Evolutionary conservation across 2,888 invertebrate species (phyloP), one percentile per base, ranked within the genome.

Genomic region (Dynastes maya): DNA sequence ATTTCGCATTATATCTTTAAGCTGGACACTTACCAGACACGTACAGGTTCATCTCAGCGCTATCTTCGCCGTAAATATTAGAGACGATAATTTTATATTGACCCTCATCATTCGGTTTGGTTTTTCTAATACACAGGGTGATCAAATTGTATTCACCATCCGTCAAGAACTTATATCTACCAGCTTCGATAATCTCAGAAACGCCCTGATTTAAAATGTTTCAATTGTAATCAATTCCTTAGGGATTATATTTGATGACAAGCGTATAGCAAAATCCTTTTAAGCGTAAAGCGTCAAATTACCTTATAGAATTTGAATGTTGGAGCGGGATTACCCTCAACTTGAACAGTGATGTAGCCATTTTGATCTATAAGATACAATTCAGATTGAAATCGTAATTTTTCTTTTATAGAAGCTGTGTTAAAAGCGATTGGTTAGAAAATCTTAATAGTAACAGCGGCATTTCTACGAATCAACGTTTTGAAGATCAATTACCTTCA

Each of bases 41-140:
- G 89, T 97, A 98, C 83, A 99, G 93, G 87, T 95, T 95, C 93
- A 97, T 96, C 89, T 98, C 98, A 80, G 97, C 98, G 0, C 96
- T 94, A 89, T 99, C 99, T 88, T 97, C 96, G 79, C 99, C 99
- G 86, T 98, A 96, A 83, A 95, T 93, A 89, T 99, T 98, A 87
- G 95, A 95, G 82, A 99, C 93, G 82, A 96, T 94, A 86, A 98
- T 92, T 88, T 95, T 97, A 90, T 98, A 99, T 90, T 95, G 96
- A 76, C 97, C 97, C 90, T 99, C 98, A 93, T 99, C 99, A 86
- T 96, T 96, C 67, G 97, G 96, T 87, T 98, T 97, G 83, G 97
- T 94, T 91, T 99, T 99, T 85, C 97, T 94, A 91, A 99, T 97
- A 88, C 97, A 97, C 80, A 99, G 91, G 58, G 97, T 97, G 84